phyloP scores from a whole-genome alignment of 2,113 vertebrate species.

The Phalacrocorax carbo region DNA sequence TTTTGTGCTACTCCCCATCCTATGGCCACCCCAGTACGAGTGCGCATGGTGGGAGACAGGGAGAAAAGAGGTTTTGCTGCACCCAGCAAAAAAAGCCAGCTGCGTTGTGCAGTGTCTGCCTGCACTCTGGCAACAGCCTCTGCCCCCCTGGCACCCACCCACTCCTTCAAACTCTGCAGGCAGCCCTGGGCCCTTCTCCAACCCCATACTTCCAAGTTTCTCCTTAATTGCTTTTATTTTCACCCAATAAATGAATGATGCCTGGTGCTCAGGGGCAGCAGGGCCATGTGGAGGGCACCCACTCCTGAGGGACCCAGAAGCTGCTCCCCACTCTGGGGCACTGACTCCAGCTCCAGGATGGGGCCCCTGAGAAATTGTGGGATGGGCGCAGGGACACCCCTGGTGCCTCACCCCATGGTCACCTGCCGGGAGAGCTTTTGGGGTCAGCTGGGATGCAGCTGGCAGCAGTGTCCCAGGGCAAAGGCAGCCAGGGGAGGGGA shows the following conservation, averaged over 20 bases:
- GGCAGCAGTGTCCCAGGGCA: neutral
- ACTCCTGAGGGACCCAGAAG: neutral
- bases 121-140: accelerated
- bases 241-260: constrained; percentile 16
- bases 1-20: neutral
- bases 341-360: neutral
- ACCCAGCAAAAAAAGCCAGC: neutral
- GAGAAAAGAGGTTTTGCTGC: neutral
- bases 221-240: constrained; percentile 67
- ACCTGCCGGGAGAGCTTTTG: neutral
- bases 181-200: constrained; percentile 41
- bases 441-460: neutral
- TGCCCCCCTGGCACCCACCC: neutral
- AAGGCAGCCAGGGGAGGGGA: neutral
- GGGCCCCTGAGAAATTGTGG: neutral
- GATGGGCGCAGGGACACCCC: neutral
- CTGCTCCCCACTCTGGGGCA: accelerated
- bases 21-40: accelerated
- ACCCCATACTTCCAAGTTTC: constrained; percentile 51
- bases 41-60: accelerated
- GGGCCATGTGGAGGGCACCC: neutral
- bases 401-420: neutral
- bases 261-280: neutral
- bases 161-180: neutral
- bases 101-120: accelerated